Evolutionary conservation across 2,113 vertebrate genomes (phyloP).

Genomic region (Oncorhynchus clarkii): DNA sequence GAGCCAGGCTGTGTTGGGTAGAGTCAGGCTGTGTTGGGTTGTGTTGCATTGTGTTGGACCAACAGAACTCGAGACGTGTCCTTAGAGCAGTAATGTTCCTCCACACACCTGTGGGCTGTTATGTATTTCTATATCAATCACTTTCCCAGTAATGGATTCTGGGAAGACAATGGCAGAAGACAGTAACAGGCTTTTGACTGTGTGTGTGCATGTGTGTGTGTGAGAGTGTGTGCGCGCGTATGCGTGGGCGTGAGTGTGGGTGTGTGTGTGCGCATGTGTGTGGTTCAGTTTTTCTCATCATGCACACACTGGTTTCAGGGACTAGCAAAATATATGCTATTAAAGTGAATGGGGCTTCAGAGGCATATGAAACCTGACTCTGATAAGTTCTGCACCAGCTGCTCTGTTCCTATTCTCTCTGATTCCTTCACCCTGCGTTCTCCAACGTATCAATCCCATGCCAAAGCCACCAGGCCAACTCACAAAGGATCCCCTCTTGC

Average conservation of each 20-base stretch:
- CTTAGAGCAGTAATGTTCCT: background rate
- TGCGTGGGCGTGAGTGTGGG: too few relatives aligned
- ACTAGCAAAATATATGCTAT: conserved; percentile 57
- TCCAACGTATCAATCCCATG: conserved; percentile 14
- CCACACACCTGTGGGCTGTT: background rate
- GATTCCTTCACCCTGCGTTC: conserved; percentile 21
- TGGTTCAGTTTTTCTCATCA: conserved; percentile 16
- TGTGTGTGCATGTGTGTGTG: conserved; percentile 13
- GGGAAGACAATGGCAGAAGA: background rate
- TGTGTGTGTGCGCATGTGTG: background rate
- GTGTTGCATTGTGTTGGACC: too few relatives aligned
- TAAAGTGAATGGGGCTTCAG: conserved; percentile 51
- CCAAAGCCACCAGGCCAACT: background rate
- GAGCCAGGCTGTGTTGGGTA: too few relatives aligned
- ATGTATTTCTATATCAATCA: background rate
- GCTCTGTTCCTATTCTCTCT: conserved; percentile 32
- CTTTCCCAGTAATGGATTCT: background rate
- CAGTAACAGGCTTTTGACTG: background rate
- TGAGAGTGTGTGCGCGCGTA: conserved; percentile 7
- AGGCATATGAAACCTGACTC: conserved; percentile 56
- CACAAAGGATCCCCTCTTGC: background rate
- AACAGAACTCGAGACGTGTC: background rate
- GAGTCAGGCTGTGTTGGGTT: too few relatives aligned
- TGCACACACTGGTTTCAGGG: conserved; percentile 26
- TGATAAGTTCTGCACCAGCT: conserved; percentile 52